Evolutionary conservation across 53 echinoderm and acorn worm genomes (phyloP).

Genomic region (Arbacia lixula): DNA sequence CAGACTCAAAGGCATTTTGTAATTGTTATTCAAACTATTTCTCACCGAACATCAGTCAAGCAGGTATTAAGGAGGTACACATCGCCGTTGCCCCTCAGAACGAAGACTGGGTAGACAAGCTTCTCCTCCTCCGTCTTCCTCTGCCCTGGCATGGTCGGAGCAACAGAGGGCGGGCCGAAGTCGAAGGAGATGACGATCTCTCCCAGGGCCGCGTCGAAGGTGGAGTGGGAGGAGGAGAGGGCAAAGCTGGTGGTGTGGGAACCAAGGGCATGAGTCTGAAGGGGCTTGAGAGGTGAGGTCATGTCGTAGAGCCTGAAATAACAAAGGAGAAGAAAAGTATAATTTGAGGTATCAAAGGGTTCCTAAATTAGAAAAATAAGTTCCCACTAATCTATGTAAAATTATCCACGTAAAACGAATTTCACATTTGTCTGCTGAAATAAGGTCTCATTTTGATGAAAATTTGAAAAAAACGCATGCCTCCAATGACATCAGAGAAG

Average conservation of each 20-base stretch:
- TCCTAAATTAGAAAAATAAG: no score
- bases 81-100: slow-evolving; percentile 94
- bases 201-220: slow-evolving; percentile 89
- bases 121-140: slow-evolving; percentile 15
- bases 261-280: slow-evolving; percentile 80
- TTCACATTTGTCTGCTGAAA: no score
- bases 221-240: slow-evolving; percentile 74
- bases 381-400: no score
- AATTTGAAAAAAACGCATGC: no score
- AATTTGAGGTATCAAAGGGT: no score
- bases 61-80: slow-evolving; percentile 76
- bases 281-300: slow-evolving; percentile 69
- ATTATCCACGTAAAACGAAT: no score
- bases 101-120: slow-evolving; percentile 77
- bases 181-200: slow-evolving; percentile 95
- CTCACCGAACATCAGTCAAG: slow-evolving; percentile 81
- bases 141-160: slow-evolving; percentile 3
- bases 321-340: background rate
- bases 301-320: slow-evolving; percentile 83
- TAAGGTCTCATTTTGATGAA: no score
- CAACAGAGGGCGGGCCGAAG: slow-evolving; percentile 79
- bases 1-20: no score
- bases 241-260: slow-evolving; percentile 79
- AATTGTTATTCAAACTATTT: no score
- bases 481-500: no score